phyloP scores from a whole-genome alignment of 2,113 vertebrate genomes.

The Zapus hudsonius region DNA sequence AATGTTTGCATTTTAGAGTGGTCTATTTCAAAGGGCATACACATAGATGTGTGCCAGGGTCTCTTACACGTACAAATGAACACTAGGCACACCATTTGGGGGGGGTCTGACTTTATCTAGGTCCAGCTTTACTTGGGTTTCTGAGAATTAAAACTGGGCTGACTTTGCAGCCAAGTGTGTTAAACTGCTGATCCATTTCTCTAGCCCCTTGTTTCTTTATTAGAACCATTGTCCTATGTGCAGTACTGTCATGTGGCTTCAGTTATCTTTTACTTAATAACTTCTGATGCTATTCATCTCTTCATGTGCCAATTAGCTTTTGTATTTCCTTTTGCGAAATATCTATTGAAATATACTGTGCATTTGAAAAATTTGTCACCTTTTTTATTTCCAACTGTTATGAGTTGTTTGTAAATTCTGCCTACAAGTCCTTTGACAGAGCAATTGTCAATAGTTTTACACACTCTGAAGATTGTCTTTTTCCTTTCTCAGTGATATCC shows the following conservation, averaged over 20 bases:
- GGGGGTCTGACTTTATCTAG: too few relatives aligned
- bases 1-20: not conserved
- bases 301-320: not conserved
- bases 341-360: not conserved
- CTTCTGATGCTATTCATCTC: not conserved
- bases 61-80: too few relatives aligned
- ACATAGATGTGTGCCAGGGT: too few relatives aligned
- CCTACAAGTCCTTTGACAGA: not conserved
- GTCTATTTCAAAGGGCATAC: conserved; percentile 42
- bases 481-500: not conserved
- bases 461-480: not conserved
- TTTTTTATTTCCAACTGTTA: not conserved
- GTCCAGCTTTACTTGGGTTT: too few relatives aligned
- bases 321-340: not conserved
- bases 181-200: too few relatives aligned
- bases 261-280: not conserved
- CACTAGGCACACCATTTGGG: too few relatives aligned
- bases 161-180: too few relatives aligned
- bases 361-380: not conserved
- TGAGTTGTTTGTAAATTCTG: not conserved
- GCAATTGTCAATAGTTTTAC: not conserved
- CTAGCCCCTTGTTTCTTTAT: not conserved
- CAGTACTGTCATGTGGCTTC: not conserved
- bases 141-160: too few relatives aligned
- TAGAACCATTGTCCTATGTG: not conserved